Conservation (phyloP, 2,797 vertebrate genomes). For the Gobionotothen gibberifrons region DNA sequence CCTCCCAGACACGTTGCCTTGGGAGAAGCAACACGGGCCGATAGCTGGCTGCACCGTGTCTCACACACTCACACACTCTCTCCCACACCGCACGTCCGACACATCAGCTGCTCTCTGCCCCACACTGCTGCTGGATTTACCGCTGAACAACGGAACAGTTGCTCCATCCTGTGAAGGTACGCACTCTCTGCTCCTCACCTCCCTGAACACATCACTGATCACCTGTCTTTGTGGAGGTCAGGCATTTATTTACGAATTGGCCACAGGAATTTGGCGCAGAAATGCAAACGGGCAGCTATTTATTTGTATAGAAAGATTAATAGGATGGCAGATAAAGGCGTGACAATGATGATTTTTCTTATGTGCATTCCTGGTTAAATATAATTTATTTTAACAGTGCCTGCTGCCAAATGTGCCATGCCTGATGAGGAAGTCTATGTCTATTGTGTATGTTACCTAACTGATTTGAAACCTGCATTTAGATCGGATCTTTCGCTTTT, state of each 20-base stretch:
- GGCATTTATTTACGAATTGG: not conserved
- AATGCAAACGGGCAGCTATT: not conserved
- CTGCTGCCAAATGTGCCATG: conserved; percentile 50
- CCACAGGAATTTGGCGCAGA: conserved; percentile 49
- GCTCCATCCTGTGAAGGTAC: conserved; percentile 76
- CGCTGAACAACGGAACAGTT: conserved; percentile 76
- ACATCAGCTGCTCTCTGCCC: conserved; percentile 67
- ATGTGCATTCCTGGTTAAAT: conserved; percentile 14
- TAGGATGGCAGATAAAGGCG: not conserved
- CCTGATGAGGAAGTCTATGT: conserved; percentile 74
- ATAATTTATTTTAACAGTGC: conserved; percentile 23
- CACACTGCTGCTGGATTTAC: conserved; percentile 74
- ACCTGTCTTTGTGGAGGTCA: not conserved
- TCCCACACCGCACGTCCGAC: conserved; percentile 71
- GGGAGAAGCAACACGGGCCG: conserved; percentile 87
- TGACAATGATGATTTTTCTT: not conserved
- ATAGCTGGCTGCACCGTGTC: conserved; percentile 61
- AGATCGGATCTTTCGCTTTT: conserved; percentile 21
- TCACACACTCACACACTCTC: conserved; percentile 35
- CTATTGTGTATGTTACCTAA: conserved; percentile 70
- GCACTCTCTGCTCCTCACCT: not conserved
- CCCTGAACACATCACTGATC: not conserved
- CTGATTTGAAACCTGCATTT: conserved; percentile 43
- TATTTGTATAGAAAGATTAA: not conserved
- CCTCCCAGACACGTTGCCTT: conserved; percentile 86